Percentiles rank a stretch among this genome's conserved stretches.
Evolutionary conservation across 2,113 vertebrate species (phyloP).

Genomic region (Orcinus orca): DNA sequence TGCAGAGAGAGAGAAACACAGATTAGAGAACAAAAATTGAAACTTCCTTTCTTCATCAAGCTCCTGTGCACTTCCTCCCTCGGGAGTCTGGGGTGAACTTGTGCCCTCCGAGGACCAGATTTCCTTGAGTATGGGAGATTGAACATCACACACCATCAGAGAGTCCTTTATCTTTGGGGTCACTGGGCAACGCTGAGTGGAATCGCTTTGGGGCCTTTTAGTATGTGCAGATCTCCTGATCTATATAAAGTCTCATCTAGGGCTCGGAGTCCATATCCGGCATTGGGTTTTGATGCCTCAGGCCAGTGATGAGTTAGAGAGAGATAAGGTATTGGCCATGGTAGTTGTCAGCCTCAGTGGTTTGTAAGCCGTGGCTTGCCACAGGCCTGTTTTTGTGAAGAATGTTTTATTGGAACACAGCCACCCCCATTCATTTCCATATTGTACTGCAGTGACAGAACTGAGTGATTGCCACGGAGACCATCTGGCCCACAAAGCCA

Average conservation of each 20-base stretch:
- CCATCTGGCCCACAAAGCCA: slow-evolving; percentile 1
- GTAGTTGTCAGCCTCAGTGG: not conserved
- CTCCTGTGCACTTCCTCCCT: not conserved
- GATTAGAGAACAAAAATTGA: not conserved
- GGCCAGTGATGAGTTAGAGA: not conserved
- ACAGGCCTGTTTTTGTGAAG: not conserved
- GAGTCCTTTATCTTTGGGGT: not conserved
- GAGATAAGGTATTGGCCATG: not conserved
- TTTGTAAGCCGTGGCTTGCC: not conserved
- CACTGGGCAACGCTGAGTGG: not conserved
- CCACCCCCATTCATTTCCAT: not conserved
- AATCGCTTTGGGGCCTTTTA: not conserved
- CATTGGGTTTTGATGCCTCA: not conserved
- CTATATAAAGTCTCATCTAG: not conserved
- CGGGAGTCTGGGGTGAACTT: not conserved
- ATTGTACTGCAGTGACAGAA: not conserved
- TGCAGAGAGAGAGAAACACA: not conserved
- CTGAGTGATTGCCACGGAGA: not conserved
- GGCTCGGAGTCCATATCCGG: not conserved
- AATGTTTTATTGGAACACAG: not conserved
- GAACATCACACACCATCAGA: not conserved
- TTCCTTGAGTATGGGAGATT: not conserved
- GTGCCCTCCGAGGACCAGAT: not conserved
- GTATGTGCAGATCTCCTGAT: not conserved
- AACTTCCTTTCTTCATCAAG: not conserved